These are phyloP conservation scores for Antigone vipio DNA, from an alignment of 2,113 vertebrate species.

Conservation along the genomic window DNA sequence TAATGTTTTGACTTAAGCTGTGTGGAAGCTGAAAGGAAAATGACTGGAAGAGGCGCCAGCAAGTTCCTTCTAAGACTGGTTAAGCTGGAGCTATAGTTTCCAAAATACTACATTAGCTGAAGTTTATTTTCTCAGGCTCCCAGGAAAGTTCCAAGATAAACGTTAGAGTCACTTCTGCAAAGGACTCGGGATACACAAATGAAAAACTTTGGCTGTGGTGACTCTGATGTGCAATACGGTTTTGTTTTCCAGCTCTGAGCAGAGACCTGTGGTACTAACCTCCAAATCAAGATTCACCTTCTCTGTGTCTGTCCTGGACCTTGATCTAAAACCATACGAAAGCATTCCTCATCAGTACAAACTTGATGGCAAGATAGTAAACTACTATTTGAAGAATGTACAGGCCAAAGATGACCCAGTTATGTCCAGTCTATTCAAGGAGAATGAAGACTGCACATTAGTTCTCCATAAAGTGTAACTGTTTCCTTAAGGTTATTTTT, in stretches of 20 bases:
- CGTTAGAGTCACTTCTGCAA: not conserved
- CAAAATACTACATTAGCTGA: not conserved
- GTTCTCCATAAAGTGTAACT: slow-evolving; percentile 89
- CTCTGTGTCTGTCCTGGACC: slow-evolving; percentile 90
- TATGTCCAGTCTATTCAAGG: slow-evolving; percentile 74
- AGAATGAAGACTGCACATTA: slow-evolving; percentile 89
- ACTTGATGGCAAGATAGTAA: slow-evolving; percentile 91
- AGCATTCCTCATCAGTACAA: slow-evolving; percentile 90
- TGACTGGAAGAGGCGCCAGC: not conserved
- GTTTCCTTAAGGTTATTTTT: slow-evolving; percentile 17
- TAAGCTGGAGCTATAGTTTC: not conserved
- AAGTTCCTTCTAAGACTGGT: not conserved
- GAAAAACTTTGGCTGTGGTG: not conserved
- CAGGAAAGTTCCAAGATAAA: not conserved
- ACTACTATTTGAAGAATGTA: slow-evolving; percentile 84
- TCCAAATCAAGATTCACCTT: slow-evolving; percentile 83
- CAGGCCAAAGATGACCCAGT: slow-evolving; percentile 74
- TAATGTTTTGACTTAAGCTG: not conserved
- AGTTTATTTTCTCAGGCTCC: not conserved
- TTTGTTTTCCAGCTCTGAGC: slow-evolving; percentile 76
- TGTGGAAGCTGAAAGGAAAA: not conserved
- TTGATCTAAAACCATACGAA: slow-evolving; percentile 94
- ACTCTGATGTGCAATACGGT: not conserved
- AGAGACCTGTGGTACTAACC: slow-evolving; percentile 75
- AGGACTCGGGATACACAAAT: not conserved